Conservation (phyloP, 2,888 invertebrate species). For the Malacosoma neustria region DNA sequence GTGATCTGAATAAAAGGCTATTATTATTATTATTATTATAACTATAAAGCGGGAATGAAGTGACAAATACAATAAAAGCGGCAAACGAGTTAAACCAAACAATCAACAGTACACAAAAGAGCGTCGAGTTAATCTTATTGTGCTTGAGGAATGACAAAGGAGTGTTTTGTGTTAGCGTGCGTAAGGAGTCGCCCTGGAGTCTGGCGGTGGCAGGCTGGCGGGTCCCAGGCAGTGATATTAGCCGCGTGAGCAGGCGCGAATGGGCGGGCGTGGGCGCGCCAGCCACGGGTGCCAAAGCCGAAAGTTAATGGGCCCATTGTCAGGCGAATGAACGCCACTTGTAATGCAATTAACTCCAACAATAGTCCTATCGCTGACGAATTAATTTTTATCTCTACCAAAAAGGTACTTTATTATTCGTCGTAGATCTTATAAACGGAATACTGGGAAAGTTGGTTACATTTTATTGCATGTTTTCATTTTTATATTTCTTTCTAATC, state of each 20-base stretch:
- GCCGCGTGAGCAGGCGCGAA: slow-evolving; percentile 52
- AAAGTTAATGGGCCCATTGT: slow-evolving; percentile 71
- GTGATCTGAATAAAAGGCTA: too few relatives aligned
- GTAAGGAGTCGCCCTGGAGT: slow-evolving; percentile 47
- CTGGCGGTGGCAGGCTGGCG: slow-evolving; percentile 41
- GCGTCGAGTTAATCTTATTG: slow-evolving; percentile 56
- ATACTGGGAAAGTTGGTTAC: background rate
- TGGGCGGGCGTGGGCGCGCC: slow-evolving; percentile 29
- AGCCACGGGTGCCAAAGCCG: slow-evolving; percentile 40
- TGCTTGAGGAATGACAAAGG: slow-evolving; percentile 40
- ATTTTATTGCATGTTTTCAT: background rate
- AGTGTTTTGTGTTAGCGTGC: slow-evolving; percentile 23
- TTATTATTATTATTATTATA: too few relatives aligned
- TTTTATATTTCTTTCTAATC: background rate
- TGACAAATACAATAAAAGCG: slow-evolving; percentile 16
- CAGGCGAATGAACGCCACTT: slow-evolving; percentile 54
- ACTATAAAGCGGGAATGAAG: too few relatives aligned
- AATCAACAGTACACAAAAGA: slow-evolving; percentile 55
- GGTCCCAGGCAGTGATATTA: slow-evolving; percentile 55
- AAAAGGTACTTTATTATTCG: slow-evolving; percentile 6
- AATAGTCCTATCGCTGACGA: slow-evolving; percentile 63
- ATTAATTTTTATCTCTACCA: slow-evolving; percentile 51
- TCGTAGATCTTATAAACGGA: background rate
- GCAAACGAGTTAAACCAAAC: slow-evolving; percentile 58
- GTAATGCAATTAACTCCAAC: slow-evolving; percentile 72